Evolutionary conservation across 1,140 invertebrate genomes (phyloP).

Genomic region (Kradibia gibbosae): DNA sequence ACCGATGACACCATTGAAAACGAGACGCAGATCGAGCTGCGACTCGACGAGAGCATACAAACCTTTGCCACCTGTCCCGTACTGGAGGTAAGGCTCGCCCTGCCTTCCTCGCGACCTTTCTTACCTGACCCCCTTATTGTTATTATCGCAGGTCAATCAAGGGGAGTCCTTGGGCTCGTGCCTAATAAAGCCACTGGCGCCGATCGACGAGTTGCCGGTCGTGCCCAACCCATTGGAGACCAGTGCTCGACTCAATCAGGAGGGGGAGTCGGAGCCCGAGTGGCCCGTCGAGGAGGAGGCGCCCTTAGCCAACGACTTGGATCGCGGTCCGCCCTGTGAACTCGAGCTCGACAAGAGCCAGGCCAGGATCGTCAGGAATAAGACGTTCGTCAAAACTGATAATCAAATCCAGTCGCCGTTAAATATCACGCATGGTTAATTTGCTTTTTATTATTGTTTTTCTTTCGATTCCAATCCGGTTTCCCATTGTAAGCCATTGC

Average conservation of each 20-base stretch:
- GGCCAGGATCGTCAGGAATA: not conserved
- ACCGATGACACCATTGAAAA: slow-evolving; percentile 50
- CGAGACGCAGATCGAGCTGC: not conserved
- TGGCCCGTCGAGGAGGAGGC: no score
- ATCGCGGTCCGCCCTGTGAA: not conserved
- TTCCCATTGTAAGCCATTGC: no score
- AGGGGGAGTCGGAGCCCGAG: no score
- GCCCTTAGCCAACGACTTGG: no score
- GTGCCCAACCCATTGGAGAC: no score
- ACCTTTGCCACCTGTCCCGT: slow-evolving; percentile 31
- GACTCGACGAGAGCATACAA: slow-evolving; percentile 25
- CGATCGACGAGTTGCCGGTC: no score
- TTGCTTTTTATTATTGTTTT: not conserved
- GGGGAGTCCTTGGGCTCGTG: no score
- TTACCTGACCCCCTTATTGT: no score
- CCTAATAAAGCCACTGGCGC: no score
- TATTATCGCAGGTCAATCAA: no score
- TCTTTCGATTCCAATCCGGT: no score
- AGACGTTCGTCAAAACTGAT: not conserved
- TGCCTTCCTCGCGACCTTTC: not conserved
- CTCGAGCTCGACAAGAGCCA: not conserved
- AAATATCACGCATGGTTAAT: not conserved
- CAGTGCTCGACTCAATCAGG: no score
- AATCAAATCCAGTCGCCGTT: not conserved
- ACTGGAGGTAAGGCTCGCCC: slow-evolving; percentile 3